Evolutionary conservation across 1,140 invertebrate genomes (phyloP), one percentile per base, ranked within the genome.

Genomic region (Saccostrea glomerata): DNA sequence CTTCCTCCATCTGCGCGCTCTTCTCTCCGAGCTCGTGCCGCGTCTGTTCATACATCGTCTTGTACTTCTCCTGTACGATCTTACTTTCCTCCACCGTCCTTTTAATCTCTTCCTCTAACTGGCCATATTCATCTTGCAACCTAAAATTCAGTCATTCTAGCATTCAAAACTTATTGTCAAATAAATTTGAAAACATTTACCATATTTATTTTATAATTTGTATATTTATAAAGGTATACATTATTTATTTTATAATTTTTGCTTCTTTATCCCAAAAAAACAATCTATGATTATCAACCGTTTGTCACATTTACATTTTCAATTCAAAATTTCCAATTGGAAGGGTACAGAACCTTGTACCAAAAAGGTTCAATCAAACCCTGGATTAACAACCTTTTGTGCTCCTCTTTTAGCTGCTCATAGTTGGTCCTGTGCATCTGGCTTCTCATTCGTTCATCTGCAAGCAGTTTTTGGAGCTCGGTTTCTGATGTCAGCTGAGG

Each of bases 351-450:
- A n/a, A n/a, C n/a, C n/a, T n/a, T n/a, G n/a, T n/a, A n/a, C n/a
- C n/a, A n/a, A n/a, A n/a, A n/a, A n/a, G n/a, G n/a, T n/a, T n/a
- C n/a, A n/a, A n/a, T n/a, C n/a, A n/a, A n/a, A n/a, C n/a, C n/a
- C n/a, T n/a, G n/a, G 58, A 30, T 30, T 9, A 55, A 87, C 82
- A 88, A 94, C 94, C 92, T 92, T 84, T 90, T 89, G 89, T 95
- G 93, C 90, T 94, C 94, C 47, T 91, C 86, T 89, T 95, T 94
- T n/a, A 95, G 90, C 40, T 92, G 92, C 87, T 94, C 93, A 90
- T 94, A 95, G 84, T 94, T 94, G 9, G 93, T 93, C 90, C 92
- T 93, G 86, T 95, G 94, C 89, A 94, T 92, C 86, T 95, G 94
- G 86, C 93, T 92, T 58, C 94, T 89, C 89, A 93, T 93, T 30